Conservation (phyloP, 2,797 vertebrate species). For the Ctenopoma kingsleyae region DNA sequence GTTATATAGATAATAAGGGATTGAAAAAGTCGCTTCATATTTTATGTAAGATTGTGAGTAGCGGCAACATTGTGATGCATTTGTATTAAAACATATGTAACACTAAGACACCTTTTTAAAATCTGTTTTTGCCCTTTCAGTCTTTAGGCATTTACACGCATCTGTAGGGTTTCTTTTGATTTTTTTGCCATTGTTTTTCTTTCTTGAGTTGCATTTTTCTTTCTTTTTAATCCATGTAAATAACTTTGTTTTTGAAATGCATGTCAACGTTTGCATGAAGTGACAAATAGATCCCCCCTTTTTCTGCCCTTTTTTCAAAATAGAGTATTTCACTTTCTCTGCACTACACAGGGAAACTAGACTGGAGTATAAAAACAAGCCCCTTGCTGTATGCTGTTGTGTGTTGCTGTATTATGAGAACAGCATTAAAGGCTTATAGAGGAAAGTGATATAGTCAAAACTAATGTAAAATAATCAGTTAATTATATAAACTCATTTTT, state of each 20-base stretch:
- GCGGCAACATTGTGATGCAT: slow-evolving; percentile 29
- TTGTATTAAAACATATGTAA: slow-evolving; percentile 47
- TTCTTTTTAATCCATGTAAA: slow-evolving; percentile 61
- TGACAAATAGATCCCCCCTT: slow-evolving; percentile 13
- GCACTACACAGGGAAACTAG: slow-evolving; percentile 3
- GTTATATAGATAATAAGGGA: slow-evolving; percentile 29
- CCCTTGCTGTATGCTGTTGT: neutral
- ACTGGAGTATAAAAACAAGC: slow-evolving; percentile 9
- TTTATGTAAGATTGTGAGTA: slow-evolving; percentile 33
- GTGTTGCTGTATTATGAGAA: slow-evolving; percentile 4
- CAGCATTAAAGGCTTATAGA: slow-evolving; percentile 5
- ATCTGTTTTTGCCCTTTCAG: slow-evolving; percentile 19
- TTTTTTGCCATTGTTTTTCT: slow-evolving; percentile 22
- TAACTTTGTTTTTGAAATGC: slow-evolving; percentile 65
- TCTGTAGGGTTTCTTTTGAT: slow-evolving; percentile 23
- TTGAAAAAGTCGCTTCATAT: slow-evolving; percentile 32
- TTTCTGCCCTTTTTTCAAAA: neutral
- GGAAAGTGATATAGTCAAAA: neutral
- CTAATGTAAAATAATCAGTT: slow-evolving; percentile 1
- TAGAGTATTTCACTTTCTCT: slow-evolving; percentile 15
- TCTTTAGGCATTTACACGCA: slow-evolving; percentile 28
- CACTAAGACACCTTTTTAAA: slow-evolving; percentile 47
- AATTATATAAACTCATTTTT: slow-evolving; percentile 1
- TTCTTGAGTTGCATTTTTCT: slow-evolving; percentile 30
- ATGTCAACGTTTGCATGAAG: slow-evolving; percentile 70